Conservation (phyloP, 2,797 vertebrate genomes). For the Manis crassicaudata region DNA sequence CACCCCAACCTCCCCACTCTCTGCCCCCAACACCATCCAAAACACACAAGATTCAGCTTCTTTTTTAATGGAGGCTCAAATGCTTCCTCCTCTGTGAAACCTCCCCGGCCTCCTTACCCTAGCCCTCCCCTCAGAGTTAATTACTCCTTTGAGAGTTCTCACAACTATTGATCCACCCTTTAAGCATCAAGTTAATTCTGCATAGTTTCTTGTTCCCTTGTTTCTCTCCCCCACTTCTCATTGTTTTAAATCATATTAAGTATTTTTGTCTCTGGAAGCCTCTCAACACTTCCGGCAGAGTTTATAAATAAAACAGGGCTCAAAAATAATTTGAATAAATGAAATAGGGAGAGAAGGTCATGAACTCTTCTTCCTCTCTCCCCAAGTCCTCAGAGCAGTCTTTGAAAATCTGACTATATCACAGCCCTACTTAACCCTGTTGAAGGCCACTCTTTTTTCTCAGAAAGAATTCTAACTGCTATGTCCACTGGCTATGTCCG, state of each 20-base stretch:
- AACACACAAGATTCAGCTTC: slow-evolving; percentile 1
- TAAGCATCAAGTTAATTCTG: neutral
- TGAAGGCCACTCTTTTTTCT: neutral
- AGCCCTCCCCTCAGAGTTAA: neutral
- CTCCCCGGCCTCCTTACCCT: neutral
- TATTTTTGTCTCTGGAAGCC: neutral
- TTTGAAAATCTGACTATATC: neutral
- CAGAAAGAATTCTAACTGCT: neutral
- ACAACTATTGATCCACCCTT: neutral
- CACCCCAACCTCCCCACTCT: neutral
- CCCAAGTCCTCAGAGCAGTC: neutral
- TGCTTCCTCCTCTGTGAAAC: neutral
- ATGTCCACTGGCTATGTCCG: neutral
- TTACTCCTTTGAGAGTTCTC: neutral
- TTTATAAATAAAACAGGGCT: neutral
- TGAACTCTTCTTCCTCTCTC: neutral
- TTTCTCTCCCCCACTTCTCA: neutral
- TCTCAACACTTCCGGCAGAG: neutral
- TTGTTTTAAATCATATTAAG: neutral
- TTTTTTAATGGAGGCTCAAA: neutral
- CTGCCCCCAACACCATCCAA: neutral
- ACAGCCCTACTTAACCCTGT: neutral
- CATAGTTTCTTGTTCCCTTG: neutral
- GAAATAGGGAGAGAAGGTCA: neutral
- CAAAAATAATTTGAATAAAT: slow-evolving; percentile 16